These are phyloP conservation scores for Chaunax sp. DNA, from an alignment of 2,797 vertebrate species.

Conservation along the genomic window DNA sequence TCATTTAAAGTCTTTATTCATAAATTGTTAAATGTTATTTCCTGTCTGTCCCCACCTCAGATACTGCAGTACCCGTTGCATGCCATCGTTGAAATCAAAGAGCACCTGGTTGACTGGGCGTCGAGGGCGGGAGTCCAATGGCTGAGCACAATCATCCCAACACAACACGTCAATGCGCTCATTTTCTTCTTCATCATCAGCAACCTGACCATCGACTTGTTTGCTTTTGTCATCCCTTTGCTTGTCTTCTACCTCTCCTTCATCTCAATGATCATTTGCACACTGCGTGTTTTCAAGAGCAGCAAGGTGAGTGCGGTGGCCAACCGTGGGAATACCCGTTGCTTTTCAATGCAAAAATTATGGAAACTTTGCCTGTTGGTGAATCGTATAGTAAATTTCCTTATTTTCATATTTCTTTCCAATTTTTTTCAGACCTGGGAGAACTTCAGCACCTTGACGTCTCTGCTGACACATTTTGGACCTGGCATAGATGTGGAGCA, in stretches of 20 bases:
- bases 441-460: constrained; percentile 92
- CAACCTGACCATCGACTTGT: constrained; percentile 95
- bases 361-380: no score
- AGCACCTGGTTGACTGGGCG: constrained; percentile 93
- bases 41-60: constrained; percentile 67
- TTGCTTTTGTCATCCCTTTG: constrained; percentile 93
- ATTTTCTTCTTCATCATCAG: constrained; percentile 99
- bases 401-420: neutral
- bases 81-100: constrained; percentile 90
- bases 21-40: neutral
- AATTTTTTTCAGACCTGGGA: constrained; percentile 88
- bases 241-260: constrained; percentile 98
- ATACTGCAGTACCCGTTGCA: constrained; percentile 93
- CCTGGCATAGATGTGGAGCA: constrained; percentile 94
- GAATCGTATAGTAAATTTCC: no score
- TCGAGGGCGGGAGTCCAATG: constrained; percentile 96
- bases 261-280: constrained; percentile 97
- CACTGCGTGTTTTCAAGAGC: constrained; percentile 94
- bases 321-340: neutral
- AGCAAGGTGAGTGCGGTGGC: constrained; percentile 84
- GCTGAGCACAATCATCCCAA: constrained; percentile 95
- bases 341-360: neutral
- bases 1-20: neutral
- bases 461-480: constrained; percentile 92
- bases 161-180: constrained; percentile 96